phyloP scores from a whole-genome alignment of 2,888 invertebrate genomes.

The Bombylius discolor region DNA sequence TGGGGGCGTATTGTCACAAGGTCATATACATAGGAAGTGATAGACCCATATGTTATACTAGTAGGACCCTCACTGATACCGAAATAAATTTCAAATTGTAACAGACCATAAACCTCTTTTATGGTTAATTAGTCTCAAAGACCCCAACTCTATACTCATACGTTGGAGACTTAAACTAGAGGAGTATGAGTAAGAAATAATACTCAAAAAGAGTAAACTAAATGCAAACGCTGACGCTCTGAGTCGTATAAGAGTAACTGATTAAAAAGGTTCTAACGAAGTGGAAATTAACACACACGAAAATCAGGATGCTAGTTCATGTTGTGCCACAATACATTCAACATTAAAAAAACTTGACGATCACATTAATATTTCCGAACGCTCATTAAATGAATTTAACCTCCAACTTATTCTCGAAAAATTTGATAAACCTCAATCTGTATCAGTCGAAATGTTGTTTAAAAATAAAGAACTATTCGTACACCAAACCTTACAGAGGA shows the following conservation, averaged over 20 bases:
- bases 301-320: not conserved
- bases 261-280: no score
- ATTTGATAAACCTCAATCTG: not conserved
- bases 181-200: no score
- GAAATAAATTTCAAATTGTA: slow-evolving; percentile 6
- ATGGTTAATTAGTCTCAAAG: no score
- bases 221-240: slow-evolving; percentile 8
- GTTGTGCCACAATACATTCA: not conserved
- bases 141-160: no score
- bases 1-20: no score
- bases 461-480: slow-evolving; percentile 6
- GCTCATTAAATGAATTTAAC: slow-evolving; percentile 14
- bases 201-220: slow-evolving; percentile 13
- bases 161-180: no score
- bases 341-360: slow-evolving; percentile 5
- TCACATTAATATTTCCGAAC: slow-evolving; percentile 12
- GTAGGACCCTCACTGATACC: not conserved
- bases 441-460: slow-evolving; percentile 10
- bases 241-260: not conserved
- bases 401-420: slow-evolving; percentile 11
- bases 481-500: not conserved
- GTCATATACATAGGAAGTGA: no score
- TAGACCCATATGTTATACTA: no score
- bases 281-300: not conserved
- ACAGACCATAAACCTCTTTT: no score